phyloP scores from a whole-genome alignment of 1,140 invertebrate species.

The Stegodyphus dumicola region DNA sequence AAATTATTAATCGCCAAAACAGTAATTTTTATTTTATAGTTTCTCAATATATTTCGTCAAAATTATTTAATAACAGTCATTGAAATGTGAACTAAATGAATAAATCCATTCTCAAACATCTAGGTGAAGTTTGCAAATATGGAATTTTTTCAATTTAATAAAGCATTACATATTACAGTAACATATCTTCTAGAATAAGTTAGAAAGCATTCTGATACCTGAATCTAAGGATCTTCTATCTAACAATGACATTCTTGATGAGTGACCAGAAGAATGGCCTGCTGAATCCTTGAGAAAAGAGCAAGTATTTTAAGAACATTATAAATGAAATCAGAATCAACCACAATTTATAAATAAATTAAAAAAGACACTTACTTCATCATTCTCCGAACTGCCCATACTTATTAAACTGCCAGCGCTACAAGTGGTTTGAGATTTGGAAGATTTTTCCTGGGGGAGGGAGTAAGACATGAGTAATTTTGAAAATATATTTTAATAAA shows the following conservation, averaged over 20 bases:
- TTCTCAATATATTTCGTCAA: no score
- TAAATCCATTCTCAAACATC: no score
- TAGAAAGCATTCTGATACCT: slow-evolving; percentile 33
- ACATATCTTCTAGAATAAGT: no score
- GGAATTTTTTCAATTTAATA: background rate
- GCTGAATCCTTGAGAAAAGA: slow-evolving; percentile 68
- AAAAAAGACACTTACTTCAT: slow-evolving; percentile 69
- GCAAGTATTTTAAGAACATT: background rate
- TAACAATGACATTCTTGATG: slow-evolving; percentile 71
- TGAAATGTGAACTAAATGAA: no score
- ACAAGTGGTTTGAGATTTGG: slow-evolving; percentile 75
- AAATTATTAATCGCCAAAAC: no score
- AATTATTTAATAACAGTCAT: no score
- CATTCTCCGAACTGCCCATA: slow-evolving; percentile 79
- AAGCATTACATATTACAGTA: no score
- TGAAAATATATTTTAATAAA: no score
- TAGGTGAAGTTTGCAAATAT: background rate
- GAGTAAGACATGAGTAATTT: no score
- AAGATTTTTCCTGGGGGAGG: slow-evolving; percentile 57
- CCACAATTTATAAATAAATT: background rate
- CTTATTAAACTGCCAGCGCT: slow-evolving; percentile 79
- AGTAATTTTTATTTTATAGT: no score
- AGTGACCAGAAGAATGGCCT: slow-evolving; percentile 68
- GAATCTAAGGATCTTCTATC: slow-evolving; percentile 68
- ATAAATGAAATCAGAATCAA: background rate